phyloP scores from a whole-genome alignment of 2,113 vertebrate species.

The Rhinopithecus roxellana region DNA sequence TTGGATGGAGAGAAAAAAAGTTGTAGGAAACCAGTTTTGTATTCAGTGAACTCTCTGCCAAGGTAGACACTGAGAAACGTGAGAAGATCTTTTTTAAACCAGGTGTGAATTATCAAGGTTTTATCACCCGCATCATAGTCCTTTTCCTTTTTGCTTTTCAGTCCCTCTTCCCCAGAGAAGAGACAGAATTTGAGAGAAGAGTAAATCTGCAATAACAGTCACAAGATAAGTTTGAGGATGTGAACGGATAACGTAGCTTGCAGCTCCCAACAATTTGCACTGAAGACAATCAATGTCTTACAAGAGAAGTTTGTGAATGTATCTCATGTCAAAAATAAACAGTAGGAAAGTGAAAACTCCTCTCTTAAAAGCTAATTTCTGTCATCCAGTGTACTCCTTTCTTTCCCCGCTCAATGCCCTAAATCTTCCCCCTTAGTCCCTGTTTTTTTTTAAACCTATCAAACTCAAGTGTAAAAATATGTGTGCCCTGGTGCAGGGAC shows the following conservation, averaged over 20 bases:
- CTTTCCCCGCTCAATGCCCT: constrained; percentile 13
- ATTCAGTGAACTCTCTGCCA: not conserved
- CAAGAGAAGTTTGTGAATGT: not conserved
- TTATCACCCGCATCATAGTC: not conserved
- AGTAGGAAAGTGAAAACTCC: constrained; percentile 46
- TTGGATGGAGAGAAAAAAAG: constrained; percentile 25
- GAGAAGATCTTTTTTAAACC: not conserved
- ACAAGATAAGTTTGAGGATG: not conserved
- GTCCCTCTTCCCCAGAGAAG: not conserved
- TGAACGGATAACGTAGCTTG: rapidly evolving
- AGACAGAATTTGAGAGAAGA: not conserved
- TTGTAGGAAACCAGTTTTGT: constrained; percentile 23
- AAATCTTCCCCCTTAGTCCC: constrained; percentile 53
- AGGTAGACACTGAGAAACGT: not conserved
- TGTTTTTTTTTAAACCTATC: constrained; percentile 71
- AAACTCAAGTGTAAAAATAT: constrained; percentile 81
- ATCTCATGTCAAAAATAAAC: constrained; percentile 45
- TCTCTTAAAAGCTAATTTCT: constrained; percentile 26
- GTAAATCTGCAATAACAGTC: not conserved
- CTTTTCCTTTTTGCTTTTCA: not conserved
- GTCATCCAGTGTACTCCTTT: constrained; percentile 44
- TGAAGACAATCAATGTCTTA: not conserved
- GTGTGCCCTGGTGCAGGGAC: constrained; percentile 66
- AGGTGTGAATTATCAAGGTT: not conserved
- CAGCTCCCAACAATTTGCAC: not conserved